Conservation (phyloP, 2,888 invertebrate species). For the Pristionchus mayeri region DNA sequence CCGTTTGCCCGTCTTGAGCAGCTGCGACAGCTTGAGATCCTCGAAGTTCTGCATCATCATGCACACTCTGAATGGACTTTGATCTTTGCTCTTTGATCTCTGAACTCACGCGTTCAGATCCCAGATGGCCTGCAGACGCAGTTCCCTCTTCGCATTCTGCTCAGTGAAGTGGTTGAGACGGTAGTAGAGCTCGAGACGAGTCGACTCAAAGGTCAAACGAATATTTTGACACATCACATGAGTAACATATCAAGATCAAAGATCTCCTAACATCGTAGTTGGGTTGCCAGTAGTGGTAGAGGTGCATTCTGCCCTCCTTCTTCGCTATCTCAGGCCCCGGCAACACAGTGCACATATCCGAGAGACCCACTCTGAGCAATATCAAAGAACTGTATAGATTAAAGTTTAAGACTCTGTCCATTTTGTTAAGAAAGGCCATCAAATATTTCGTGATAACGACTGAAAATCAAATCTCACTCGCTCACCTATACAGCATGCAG, state of each 20-base stretch:
- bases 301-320: constrained; percentile 10
- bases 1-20: constrained; percentile 25
- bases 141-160: constrained; percentile 16
- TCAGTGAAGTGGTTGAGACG: constrained; percentile 17
- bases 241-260: constrained; percentile 13
- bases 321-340: not conserved
- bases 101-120: constrained; percentile 36
- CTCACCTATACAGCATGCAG: not conserved
- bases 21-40: constrained; percentile 21
- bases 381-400: not conserved
- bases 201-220: constrained; percentile 7
- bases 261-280: constrained; percentile 10
- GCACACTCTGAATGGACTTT: not conserved
- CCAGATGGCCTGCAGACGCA: constrained; percentile 1
- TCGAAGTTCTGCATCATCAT: constrained; percentile 36
- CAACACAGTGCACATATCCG: not conserved
- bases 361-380: constrained; percentile 5
- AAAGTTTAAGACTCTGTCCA: not conserved
- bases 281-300: constrained; percentile 37
- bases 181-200: constrained; percentile 41
- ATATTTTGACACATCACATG: too few relatives aligned
- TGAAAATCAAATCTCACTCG: not conserved
- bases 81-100: not conserved
- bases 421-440: not conserved
- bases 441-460: not conserved